phyloP scores from a whole-genome alignment of 2,797 vertebrate species.

The Chelmon rostratus region DNA sequence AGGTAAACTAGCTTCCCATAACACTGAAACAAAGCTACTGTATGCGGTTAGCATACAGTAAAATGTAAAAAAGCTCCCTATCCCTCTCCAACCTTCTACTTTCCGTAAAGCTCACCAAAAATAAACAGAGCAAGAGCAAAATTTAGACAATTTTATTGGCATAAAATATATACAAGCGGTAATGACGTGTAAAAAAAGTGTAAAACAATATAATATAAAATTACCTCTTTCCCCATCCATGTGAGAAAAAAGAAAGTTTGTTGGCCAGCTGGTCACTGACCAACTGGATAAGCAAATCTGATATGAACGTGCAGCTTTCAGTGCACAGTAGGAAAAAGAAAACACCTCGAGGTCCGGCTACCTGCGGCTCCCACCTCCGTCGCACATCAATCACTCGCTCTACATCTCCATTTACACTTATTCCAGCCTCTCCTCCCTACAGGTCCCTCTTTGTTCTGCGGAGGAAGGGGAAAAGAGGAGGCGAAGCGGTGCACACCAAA shows the following conservation, averaged over 20 bases:
- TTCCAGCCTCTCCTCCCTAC: conserved; percentile 62
- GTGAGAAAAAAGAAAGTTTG: conserved; percentile 27
- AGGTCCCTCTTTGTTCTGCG: conserved; percentile 65
- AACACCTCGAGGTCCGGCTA: conserved; percentile 60
- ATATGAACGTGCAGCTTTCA: conserved; percentile 53
- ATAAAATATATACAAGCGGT: conserved; percentile 74
- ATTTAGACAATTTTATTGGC: conserved; percentile 73
- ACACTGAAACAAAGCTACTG: neutral
- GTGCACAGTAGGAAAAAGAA: conserved; percentile 35
- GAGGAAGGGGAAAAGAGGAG: conserved; percentile 47
- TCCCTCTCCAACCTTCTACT: neutral
- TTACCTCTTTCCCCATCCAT: neutral
- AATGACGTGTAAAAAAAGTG: conserved; percentile 43
- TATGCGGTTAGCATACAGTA: neutral
- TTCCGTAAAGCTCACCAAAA: neutral
- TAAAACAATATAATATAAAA: conserved; percentile 64
- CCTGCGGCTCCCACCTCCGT: conserved; percentile 64
- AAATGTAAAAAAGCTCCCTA: neutral
- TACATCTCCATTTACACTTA: conserved; percentile 73
- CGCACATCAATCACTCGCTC: conserved; percentile 69
- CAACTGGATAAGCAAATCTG: conserved; percentile 31
- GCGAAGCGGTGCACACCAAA: conserved; percentile 39
- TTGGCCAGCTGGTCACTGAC: conserved; percentile 31
- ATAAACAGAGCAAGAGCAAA: neutral
- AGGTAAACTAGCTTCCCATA: neutral